Conservation (phyloP, 2,113 vertebrate genomes). For the Eonycteris spelaea region DNA sequence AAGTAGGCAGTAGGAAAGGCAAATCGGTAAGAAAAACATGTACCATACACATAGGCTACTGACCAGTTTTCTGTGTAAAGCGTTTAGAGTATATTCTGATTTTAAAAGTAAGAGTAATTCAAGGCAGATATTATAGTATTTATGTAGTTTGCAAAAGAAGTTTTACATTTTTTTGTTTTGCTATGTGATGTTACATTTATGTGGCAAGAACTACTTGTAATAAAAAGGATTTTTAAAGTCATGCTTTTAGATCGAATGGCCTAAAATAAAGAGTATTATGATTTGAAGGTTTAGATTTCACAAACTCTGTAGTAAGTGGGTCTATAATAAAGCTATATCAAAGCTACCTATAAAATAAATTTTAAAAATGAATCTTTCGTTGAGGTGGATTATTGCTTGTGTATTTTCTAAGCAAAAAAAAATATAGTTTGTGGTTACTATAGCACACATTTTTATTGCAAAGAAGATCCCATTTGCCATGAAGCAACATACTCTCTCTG, state of each 20-base stretch:
- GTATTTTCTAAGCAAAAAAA: conserved; percentile 61
- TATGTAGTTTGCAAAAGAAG: conserved; percentile 66
- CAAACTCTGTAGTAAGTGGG: conserved; percentile 32
- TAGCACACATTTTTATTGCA: conserved; percentile 32
- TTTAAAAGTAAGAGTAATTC: conserved; percentile 59
- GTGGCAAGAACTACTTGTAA: conserved; percentile 81
- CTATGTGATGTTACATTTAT: conserved; percentile 70
- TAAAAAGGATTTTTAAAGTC: conserved; percentile 66
- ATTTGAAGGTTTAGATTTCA: conserved; percentile 47
- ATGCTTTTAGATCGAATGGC: conserved; percentile 68
- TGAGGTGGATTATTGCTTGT: conserved; percentile 57
- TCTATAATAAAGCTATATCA: conserved; percentile 66
- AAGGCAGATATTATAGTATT: conserved; percentile 64
- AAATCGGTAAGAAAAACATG: conserved; percentile 5
- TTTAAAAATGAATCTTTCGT: conserved; percentile 12
- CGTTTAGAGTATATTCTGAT: conserved; percentile 5
- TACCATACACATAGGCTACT: neutral
- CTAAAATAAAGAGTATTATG: conserved; percentile 55
- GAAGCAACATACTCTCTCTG: conserved; percentile 1
- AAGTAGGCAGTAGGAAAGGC: neutral
- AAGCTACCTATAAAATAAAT: conserved; percentile 78
- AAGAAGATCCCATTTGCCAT: conserved; percentile 49
- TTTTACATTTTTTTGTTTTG: conserved; percentile 71
- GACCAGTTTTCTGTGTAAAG: conserved; percentile 56
- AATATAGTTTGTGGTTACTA: conserved; percentile 30